phyloP scores from a whole-genome alignment of 2,797 vertebrate species.

The Platyrinchus mystaceus region DNA sequence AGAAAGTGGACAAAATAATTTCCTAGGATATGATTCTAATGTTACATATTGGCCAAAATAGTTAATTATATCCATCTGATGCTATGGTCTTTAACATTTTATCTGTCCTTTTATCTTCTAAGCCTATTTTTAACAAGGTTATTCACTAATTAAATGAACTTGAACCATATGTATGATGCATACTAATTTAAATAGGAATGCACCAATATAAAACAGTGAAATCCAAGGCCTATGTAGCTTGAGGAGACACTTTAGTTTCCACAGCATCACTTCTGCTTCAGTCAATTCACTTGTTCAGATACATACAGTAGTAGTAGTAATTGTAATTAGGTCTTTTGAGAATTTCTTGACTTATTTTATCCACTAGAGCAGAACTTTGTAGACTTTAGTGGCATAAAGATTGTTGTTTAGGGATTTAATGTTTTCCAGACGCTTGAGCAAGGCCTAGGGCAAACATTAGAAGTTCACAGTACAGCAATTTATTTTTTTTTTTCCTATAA shows the following conservation, averaged over 20 bases:
- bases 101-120: background rate
- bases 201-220: background rate
- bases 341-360: constrained; percentile 42
- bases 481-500: background rate
- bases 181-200: background rate
- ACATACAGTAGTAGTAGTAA: background rate
- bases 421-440: constrained; percentile 46
- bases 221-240: background rate
- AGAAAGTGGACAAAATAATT: background rate
- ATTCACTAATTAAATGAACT: background rate
- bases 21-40: background rate
- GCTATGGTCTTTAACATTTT: background rate
- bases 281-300: background rate
- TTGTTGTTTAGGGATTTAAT: constrained; percentile 44
- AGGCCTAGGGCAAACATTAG: constrained; percentile 22
- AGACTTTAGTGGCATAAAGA: constrained; percentile 24
- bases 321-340: constrained; percentile 22
- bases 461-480: background rate
- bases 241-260: background rate
- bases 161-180: background rate
- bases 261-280: background rate
- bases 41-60: background rate
- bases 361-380: constrained; percentile 39
- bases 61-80: background rate
- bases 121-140: background rate